phyloP scores from a whole-genome alignment of 1,140 invertebrate genomes.

The Tenebrio molitor region DNA sequence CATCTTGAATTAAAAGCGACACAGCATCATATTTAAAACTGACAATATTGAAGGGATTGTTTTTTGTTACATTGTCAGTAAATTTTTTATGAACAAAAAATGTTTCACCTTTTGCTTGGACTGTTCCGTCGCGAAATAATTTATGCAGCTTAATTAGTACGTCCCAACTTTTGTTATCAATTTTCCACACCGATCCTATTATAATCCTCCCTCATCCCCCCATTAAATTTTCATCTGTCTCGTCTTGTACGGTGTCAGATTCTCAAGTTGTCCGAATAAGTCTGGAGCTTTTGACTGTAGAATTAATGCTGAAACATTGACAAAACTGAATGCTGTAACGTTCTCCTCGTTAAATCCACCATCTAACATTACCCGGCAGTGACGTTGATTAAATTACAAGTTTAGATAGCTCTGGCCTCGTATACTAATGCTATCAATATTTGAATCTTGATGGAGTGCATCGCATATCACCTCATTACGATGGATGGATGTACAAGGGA shows the following conservation, averaged over 20 bases:
- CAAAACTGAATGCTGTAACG: neutral
- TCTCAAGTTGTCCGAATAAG: neutral
- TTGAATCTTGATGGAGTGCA: constrained; percentile 3
- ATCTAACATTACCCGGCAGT: neutral
- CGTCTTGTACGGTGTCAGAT: neutral
- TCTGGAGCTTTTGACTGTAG: neutral
- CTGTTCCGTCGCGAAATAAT: too few species aligned
- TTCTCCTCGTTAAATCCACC: neutral
- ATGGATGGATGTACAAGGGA: too few species aligned
- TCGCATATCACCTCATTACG: neutral
- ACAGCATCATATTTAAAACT: too few species aligned
- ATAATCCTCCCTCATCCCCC: too few species aligned
- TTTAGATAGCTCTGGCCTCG: neutral
- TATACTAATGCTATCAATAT: neutral
- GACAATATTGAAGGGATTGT: too few species aligned
- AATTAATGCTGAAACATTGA: neutral
- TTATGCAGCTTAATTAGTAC: too few species aligned
- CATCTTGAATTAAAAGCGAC: too few species aligned
- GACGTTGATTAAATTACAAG: constrained; percentile 1
- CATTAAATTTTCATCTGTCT: neutral
- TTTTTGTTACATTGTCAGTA: too few species aligned
- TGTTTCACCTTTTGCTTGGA: too few species aligned
- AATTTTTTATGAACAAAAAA: too few species aligned
- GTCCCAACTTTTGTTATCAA: neutral
- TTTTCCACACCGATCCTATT: neutral